Evolutionary conservation across 2,113 vertebrate species (phyloP), one percentile per base, ranked within the genome.

Genomic region (Dryoscopus gambensis): DNA sequence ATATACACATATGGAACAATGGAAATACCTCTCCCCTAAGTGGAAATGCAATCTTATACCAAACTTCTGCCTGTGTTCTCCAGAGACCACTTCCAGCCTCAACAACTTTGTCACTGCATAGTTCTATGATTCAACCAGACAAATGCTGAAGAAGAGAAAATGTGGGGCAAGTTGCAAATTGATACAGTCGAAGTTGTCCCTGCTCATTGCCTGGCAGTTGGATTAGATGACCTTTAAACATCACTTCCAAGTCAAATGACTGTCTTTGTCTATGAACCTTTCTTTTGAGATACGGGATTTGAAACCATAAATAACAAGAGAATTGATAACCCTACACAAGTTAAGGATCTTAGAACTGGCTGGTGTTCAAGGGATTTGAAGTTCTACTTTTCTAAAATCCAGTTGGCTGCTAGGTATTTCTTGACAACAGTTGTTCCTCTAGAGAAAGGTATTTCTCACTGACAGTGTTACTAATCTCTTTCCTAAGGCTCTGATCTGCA

Each of bases 101-200:
- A 84, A 17, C 4, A 70, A 7, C 42, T 77, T 37, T 15, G 11
- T 69, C n/a, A 57, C 28, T 56, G 18, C 21, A 50, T 7, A 60
- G 14, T 53, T 70, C 49, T 76, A 11, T 57, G 13, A 63, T 50
- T 71, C 89, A 75, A 91, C 13, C 4, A 75, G 77, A 53, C 4
- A 70, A 87, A 19, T 30, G 6, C 4, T 17, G 76, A 78, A 24
- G 23, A 67, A 67, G 11, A 67, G 7, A 71, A 88, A 67, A 68
- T 1, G 4, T 0, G 1, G 14, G 10, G 2, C 8, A 67, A 63
- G 5, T 21, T 42, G 21, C 7, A 76, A 56, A 27, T 11, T 69
- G 21, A 27, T 42, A 18, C 13, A 27, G 30, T 47, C 63, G 31
- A 63, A 56, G 22, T 8, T 33, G 18, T 35, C 7, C 4, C 49